Evolutionary conservation across 2,888 invertebrate genomes (phyloP), one percentile per base, ranked within the genome.

Genomic region (Cybosia mesomella): DNA sequence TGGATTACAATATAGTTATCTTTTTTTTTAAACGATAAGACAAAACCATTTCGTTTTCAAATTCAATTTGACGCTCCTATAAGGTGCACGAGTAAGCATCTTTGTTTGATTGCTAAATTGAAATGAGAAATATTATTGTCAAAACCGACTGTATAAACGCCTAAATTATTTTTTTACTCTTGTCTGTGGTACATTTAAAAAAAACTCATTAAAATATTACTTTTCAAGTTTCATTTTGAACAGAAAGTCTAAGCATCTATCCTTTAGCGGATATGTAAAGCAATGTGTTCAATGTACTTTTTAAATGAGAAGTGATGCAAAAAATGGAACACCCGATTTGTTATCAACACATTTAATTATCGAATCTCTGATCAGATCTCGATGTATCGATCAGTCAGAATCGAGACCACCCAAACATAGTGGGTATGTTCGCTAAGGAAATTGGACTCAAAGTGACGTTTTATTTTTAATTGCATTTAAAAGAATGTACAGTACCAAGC

Each of bases 401-500:
- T 77, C 71, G 81, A 79, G 91, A 91, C 90, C 91, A 91, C 90
- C 91, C 90, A 86, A 85, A 87, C 71, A 74, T 58, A 71, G 74
- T 73, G 70, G 75, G 79, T 81, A 79, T 81, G 76, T 81, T 72
- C 72, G 72, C 62, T 72, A 74, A 79, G 79, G 75, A 80, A 80
- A 80, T 76, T 75, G 78, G 68, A 32, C 70, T 73, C 74, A 80
- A 79, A 77, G 72, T 61, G 78, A 76, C 72, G 68, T 71, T 77
- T 71, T 66, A 61, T 74, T 75, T 74, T 77, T 68, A 75, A 71
- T 75, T 75, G 66, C 74, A 73, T 73, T 67, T 69, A 71, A 72
- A 72, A 70, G 57, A 43, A 18, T 43, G 43, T 43, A 43, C 18
- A n/a, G n/a, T n/a, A n/a, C n/a, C n/a, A n/a, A n/a, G n/a, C n/a